Evolutionary conservation across 1,140 invertebrate genomes (phyloP), one percentile per base, ranked within the genome.

Genomic region (Hetaerina americana): DNA sequence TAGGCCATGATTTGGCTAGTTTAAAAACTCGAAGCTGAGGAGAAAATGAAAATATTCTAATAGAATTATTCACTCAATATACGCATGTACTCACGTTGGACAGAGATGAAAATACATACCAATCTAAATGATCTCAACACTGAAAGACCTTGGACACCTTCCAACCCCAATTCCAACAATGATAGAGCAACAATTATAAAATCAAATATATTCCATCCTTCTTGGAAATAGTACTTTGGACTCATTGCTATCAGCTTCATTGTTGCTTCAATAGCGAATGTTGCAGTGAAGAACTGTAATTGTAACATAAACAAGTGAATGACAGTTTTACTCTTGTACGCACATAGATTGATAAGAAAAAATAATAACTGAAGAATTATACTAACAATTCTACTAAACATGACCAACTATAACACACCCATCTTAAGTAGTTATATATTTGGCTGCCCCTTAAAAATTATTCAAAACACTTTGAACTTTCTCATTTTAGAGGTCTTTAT

Each of bases 191-290:
- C 96, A 81, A 99, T 98, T 77, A 98, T 92, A 81, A 97, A 97
- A 85, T 99, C 96, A 83, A 99, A 99, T 77, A 97, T 95, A 81
- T 99, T 99, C 96, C 96, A 98, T 71, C 95, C 94, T 82, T 97
- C 96, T 88, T 96, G 93, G 85, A 99, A 97, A 83, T 99, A 99
- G 83, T 87, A 94, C 78, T 96, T 94, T 70, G 96, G 95, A 82
- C 94, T 97, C 90, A 98, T 94, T 5, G 96, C 96, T 78, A 97
- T 89, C 73, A 99, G 85, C 82, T 99, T 99, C 81, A 97, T 83
- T 27, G 89, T 89, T n/a, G 94, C 95, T 88, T 99, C 96, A 78
- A 96, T 94, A 72, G 91, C 95, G 82, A 99, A 99, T 70, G 96
- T 98, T 49, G 93, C 94, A 68, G 96, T 98, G 84, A 98, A 98